These are phyloP conservation scores for Margarornis squamiger DNA, from an alignment of 2,797 vertebrate genomes.

Conservation along the genomic window DNA sequence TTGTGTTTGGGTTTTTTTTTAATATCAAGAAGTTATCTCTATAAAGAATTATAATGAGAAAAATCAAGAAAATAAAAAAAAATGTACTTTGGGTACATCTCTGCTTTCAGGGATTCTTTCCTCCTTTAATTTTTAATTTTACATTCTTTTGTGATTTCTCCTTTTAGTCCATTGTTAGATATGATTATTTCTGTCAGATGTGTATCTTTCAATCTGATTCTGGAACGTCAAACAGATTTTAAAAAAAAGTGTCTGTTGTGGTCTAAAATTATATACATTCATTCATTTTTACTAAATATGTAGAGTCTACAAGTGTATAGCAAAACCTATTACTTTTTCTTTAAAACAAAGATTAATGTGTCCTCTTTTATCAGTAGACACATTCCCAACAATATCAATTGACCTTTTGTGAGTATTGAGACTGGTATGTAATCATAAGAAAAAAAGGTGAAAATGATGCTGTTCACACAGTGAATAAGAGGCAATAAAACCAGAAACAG, in stretches of 20 bases:
- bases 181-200: not conserved
- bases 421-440: not conserved
- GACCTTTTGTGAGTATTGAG: not conserved
- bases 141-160: not conserved
- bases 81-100: not conserved
- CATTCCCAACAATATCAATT: not conserved
- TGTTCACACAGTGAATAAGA: not conserved
- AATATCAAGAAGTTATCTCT: not conserved
- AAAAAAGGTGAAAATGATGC: not conserved
- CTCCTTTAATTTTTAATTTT: not conserved
- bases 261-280: not conserved
- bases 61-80: not conserved
- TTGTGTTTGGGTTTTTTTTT: not conserved
- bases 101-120: not conserved
- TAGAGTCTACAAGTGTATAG: not conserved
- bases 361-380: not conserved
- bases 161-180: not conserved
- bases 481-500: accelerated
- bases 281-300: not conserved
- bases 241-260: not conserved
- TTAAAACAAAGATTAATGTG: not conserved
- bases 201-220: not conserved
- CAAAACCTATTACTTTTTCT: not conserved
- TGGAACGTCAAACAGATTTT: not conserved
- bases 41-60: not conserved